These are phyloP conservation scores for Lycaena phlaeas DNA, from an alignment of 2,888 invertebrate species.

Conservation along the genomic window DNA sequence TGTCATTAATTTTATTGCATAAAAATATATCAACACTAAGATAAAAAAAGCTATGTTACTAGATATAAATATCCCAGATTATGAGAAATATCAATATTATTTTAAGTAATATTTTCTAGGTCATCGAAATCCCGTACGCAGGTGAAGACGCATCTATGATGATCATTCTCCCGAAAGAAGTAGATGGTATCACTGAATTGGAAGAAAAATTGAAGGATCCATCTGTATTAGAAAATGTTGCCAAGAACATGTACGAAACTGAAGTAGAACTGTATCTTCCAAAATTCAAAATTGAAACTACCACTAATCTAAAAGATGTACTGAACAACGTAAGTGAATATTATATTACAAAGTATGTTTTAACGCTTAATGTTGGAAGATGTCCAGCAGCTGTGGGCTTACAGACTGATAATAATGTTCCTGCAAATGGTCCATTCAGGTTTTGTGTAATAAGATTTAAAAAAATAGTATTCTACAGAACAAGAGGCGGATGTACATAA, in stretches of 20 bases:
- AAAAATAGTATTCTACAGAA: no score
- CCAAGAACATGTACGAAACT: constrained; percentile 35
- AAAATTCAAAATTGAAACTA: constrained; percentile 84
- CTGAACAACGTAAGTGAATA: constrained; percentile 70
- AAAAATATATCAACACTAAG: no score
- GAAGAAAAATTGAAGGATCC: constrained; percentile 71
- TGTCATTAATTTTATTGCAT: no score
- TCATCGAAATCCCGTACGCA: constrained; percentile 82
- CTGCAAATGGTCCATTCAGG: no score
- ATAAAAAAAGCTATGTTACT: no score
- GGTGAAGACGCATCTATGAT: constrained; percentile 79
- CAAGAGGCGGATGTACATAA: no score
- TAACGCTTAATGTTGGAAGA: no score
- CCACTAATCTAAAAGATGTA: constrained; percentile 74
- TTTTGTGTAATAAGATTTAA: no score
- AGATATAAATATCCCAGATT: background rate
- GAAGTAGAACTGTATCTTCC: constrained; percentile 80
- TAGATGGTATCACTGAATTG: constrained; percentile 75
- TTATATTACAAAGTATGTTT: background rate
- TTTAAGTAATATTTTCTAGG: constrained; percentile 36
- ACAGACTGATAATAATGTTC: no score
- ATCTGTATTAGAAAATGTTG: constrained; percentile 50
- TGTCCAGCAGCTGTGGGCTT: no score
- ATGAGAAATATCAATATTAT: no score
- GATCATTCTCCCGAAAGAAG: constrained; percentile 79